Evolutionary conservation across 1,140 invertebrate genomes (phyloP), one percentile per base, ranked within the genome.

Genomic region (Pectinophora gossypiella): DNA sequence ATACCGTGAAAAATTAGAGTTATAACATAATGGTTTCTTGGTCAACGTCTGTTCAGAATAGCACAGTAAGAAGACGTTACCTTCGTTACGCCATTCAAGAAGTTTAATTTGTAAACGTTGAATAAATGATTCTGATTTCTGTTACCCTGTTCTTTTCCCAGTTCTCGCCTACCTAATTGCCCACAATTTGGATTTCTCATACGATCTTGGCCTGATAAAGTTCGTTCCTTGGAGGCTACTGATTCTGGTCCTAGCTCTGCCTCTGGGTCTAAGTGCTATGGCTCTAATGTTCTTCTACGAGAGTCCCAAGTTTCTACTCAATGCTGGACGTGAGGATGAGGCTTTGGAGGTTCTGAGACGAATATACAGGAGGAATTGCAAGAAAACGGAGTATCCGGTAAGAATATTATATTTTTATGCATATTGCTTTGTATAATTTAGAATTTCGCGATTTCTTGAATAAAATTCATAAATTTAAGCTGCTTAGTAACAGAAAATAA

Each of bases 171-270:
- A 45, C 44, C 46, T 57, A 10, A 46, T 61, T 10, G 38, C 57
- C 0, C 50, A 56, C 15, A 40, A 47, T 38, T 9, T 54, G 18
- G 36, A 43, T 12, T 54, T 35, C 45, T 38, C 32, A 7, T 36
- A 47, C 20, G 44, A 47, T 23, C 19, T 54, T 19, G 51, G 51
- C 7, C 22, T 38, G 61, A 46, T 87, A 86, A 18, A 76, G 59
- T 46, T 89, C 83, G 51, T 85, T 82, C 89, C 88, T 44, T 93
- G 92, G 92, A 76, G 92, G 19, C 73, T 93, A 6, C 93, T 91
- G 68, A 63, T 92, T 1, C 76, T 89, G 0, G 45, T 90, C 0
- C 91, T 89, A 57, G 87, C 90, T 2, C 32, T 92, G 5, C 91
- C 91, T 0, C 85, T 88, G 55, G 75, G 92, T 0, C 54, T 88